Evolutionary conservation across 2,113 vertebrate species (phyloP), one percentile per base, ranked within the genome.

Genomic region (Coptodon bakossiorum): DNA sequence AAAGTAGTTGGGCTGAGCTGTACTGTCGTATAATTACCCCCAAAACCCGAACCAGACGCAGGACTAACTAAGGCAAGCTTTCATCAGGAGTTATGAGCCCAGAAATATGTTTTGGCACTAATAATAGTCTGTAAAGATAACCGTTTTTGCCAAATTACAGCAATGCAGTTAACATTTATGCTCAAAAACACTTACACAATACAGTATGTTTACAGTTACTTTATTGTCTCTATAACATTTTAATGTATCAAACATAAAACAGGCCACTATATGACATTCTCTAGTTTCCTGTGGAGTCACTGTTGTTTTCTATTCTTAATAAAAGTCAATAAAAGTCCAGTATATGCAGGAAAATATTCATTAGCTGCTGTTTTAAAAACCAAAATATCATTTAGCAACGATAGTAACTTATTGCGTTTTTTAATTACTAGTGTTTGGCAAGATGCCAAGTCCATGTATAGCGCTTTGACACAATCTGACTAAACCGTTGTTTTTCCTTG

Each of bases 11-110:
- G 90, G 89, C 93, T 95, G 95, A 94, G 88, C 94, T 94, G 85
- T 82, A 89, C 94, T 94, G 93, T 96, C 92, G 95, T 94, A 95
- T 96, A 96, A 97, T 94, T 93, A 92, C 90, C 84, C 84, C 91
- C 88, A 91, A 95, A 95, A 95, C 90, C 88, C 83, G 76, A 96
- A 92, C 84, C 94, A 95, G 90, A 94, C 91, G 89, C 83, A 78
- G 81, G 83, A 78, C 82, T 88, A 90, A 93, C 88, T 85, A 81
- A 86, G 81, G 29, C 66, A 59, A 81, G 91, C 91, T 92, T 93
- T 89, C 63, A 90, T 89, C 68, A 45, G 40, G 78, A 85, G 73
- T 90, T 88, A 89, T 78, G 89, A 83, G 88, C 14, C 71, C 81
- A 81, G 66, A 57, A 88, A 80, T 81, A 68, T 86, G 86, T 89